Evolutionary conservation across 2,113 vertebrate species (phyloP), one percentile per base, ranked within the genome.

Genomic region (Meles meles): DNA sequence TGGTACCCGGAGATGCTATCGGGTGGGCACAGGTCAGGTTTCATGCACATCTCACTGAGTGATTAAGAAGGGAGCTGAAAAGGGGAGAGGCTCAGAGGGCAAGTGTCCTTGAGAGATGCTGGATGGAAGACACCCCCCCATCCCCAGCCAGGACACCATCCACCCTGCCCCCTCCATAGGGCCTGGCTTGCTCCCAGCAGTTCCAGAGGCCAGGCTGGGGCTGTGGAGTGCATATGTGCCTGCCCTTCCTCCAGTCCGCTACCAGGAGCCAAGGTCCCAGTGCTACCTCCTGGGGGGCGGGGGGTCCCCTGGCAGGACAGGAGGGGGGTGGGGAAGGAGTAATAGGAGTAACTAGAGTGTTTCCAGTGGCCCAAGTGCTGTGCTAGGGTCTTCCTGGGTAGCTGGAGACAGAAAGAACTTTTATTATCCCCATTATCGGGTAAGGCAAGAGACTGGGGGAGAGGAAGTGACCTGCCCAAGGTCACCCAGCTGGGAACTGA

Each of bases 1-100:
- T 88, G 88, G 95, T 39, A 90, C 93, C 80, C 86, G 10, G 72
- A 77, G 98, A 98, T 97, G 80, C 87, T 97, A 97, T 98, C 95
- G 6, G 52, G 49, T 63, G 21, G 63, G 55, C 0, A 8, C 39
- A 59, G 97, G 93, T 97, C 76, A 6, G 52, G 44, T 97, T 98
- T 97, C 98, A 94, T 3, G 86, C 67, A 84, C 92, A 63, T 79
- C 90, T 93, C 65, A 71, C 96, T 88, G 39, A 84, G 88, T 49
- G 92, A 90, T 61, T 92, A 93, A 49, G 44, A 14, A 72, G 61
- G 29, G 47, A 12, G n/a, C 31, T 44, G 49, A 57, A 47, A 59
- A 18, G 27, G 17, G 67, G 23, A 5, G 71, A 74, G 37, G 65
- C 11, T 3, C 13, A 23, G 39, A 65, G 37, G 42, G 69, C 37